Evolutionary conservation across 2,797 vertebrate genomes (phyloP).

Genomic region (Sebastes kiyomatsui): DNA sequence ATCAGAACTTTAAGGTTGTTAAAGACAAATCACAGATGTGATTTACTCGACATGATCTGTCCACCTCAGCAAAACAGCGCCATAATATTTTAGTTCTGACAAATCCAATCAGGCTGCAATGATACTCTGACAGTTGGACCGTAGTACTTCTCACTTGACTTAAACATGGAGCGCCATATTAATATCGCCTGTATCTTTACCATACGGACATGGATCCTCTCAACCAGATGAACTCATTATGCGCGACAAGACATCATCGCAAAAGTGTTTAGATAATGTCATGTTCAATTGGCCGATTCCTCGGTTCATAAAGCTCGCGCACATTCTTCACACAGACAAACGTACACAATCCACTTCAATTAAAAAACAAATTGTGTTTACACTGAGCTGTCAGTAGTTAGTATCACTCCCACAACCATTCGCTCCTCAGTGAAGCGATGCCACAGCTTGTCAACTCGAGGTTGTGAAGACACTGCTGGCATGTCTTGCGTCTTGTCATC

Average conservation of each 20-base stretch:
- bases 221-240: conserved; percentile 23
- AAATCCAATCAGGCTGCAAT: conserved; percentile 10
- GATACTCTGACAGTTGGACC: conserved; percentile 32
- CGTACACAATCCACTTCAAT: not conserved
- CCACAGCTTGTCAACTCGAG: conserved; percentile 87
- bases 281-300: not conserved
- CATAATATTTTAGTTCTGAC: conserved; percentile 14
- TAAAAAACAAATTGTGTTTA: conserved; percentile 76
- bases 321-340: not conserved
- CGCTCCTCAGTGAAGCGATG: conserved; percentile 84
- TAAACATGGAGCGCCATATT: conserved; percentile 1
- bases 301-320: not conserved
- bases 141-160: conserved; percentile 11
- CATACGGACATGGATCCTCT: conserved; percentile 13
- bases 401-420: conserved; percentile 88
- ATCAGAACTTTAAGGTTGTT: not conserved
- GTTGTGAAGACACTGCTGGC: conserved; percentile 63
- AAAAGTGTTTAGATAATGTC: conserved; percentile 15
- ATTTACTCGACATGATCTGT: not conserved
- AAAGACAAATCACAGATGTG: not conserved
- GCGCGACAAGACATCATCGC: not conserved
- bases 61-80: not conserved
- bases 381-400: conserved; percentile 77
- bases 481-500: conserved; percentile 51
- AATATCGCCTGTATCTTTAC: conserved; percentile 24